These are phyloP conservation scores for Onychostruthus taczanowskii DNA, from an alignment of 2,113 vertebrate genomes.

Conservation along the genomic window DNA sequence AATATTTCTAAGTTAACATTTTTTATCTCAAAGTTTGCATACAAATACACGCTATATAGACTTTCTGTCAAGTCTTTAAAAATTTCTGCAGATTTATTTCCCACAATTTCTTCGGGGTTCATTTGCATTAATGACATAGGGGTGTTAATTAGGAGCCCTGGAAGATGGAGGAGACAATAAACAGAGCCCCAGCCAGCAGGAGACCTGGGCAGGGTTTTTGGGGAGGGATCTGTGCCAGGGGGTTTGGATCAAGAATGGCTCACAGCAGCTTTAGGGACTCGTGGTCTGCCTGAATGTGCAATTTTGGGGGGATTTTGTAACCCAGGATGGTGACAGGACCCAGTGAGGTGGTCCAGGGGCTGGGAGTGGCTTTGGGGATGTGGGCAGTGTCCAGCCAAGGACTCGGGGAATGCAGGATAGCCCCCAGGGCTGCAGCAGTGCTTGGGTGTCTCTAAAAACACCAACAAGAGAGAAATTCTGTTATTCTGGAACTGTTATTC, in stretches of 20 bases:
- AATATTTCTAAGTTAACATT: too few relatives aligned
- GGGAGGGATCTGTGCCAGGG: background rate
- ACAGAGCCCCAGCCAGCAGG: too few relatives aligned
- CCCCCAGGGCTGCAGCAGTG: background rate
- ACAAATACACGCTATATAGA: too few relatives aligned
- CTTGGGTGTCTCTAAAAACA: background rate
- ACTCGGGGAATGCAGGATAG: fast-evolving
- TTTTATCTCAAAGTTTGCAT: too few relatives aligned
- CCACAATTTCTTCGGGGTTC: background rate
- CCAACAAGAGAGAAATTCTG: background rate
- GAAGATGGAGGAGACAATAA: too few relatives aligned
- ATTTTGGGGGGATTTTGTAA: fast-evolving
- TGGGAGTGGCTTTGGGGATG: background rate
- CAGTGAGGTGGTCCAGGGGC: background rate
- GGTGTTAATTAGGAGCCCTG: background rate
- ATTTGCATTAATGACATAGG: background rate
- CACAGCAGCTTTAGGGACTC: background rate
- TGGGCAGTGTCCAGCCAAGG: background rate
- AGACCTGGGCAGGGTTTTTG: too few relatives aligned
- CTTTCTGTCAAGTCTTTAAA: too few relatives aligned
- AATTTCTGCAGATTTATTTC: too few relatives aligned
- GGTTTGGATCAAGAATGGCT: too few relatives aligned
- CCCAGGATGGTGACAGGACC: fast-evolving
- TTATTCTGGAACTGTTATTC: too few relatives aligned
- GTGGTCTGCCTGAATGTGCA: fast-evolving